These are phyloP conservation scores for Gnathonemus echidnorhynchus DNA, from an alignment of 2,113 vertebrate species.

Conservation along the genomic window DNA sequence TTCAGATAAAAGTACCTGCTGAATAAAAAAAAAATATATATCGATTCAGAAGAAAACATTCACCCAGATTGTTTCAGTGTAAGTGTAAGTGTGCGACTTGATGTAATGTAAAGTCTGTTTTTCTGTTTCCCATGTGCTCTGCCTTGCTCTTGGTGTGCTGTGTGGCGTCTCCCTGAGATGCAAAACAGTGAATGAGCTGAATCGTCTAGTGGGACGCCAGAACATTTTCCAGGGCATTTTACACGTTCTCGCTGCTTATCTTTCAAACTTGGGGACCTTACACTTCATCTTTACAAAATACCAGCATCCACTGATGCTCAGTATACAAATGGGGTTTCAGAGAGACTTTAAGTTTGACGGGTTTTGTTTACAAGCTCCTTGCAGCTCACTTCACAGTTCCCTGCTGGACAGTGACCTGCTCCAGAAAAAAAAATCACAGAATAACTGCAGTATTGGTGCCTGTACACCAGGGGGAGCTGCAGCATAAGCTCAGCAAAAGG, in stretches of 20 bases:
- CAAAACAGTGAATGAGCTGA: not conserved
- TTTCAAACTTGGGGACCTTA: not conserved
- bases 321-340: not conserved
- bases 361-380: not conserved
- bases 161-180: not conserved
- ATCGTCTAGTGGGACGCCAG: not conserved
- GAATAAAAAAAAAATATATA: not conserved
- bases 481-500: not conserved
- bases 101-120: not conserved
- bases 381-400: not conserved
- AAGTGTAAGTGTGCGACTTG: not conserved
- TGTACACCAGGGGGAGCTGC: not conserved
- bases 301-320: not conserved
- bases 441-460: not conserved
- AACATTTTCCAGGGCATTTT: not conserved
- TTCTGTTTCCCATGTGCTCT: not conserved
- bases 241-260: not conserved
- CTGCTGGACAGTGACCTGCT: not conserved
- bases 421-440: not conserved
- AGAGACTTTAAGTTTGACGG: not conserved
- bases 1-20: not conserved
- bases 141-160: not conserved
- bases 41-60: not conserved
- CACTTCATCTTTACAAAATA: not conserved
- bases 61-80: not conserved